These are phyloP conservation scores for Smithornis capensis DNA, from an alignment of 2,113 vertebrate species.

Conservation along the genomic window DNA sequence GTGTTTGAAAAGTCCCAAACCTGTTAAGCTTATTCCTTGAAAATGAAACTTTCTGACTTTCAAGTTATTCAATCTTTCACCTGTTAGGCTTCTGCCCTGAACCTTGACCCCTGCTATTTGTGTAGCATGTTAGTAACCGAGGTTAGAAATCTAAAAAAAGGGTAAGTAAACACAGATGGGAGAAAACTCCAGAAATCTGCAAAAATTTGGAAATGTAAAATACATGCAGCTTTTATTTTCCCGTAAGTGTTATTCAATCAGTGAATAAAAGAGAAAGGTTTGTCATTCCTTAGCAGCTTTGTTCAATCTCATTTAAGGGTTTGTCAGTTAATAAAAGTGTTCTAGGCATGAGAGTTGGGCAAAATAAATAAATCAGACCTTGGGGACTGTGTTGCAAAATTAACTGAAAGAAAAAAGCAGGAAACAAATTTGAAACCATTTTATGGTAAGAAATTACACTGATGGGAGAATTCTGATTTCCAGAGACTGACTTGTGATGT, in stretches of 20 bases:
- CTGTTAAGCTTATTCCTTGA: conserved; percentile 74
- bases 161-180: conserved; percentile 60
- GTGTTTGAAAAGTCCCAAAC: conserved; percentile 54
- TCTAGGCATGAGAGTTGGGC: background rate
- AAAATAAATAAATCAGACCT: conserved; percentile 11
- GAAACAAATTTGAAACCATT: background rate
- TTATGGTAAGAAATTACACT: background rate
- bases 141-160: conserved; percentile 83
- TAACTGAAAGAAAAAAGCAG: background rate
- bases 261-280: background rate
- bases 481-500: background rate
- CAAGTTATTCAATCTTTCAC: conserved; percentile 89
- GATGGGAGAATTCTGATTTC: background rate
- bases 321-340: conserved; percentile 10
- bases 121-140: conserved; percentile 71
- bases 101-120: conserved; percentile 82
- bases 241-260: background rate
- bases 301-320: background rate
- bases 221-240: conserved; percentile 20
- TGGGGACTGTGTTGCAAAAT: background rate
- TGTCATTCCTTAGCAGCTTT: background rate
- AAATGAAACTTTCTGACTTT: conserved; percentile 77
- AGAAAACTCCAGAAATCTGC: conserved; percentile 47
- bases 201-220: conserved; percentile 32
- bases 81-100: conserved; percentile 75